Conservation (phyloP, 1,140 invertebrate species). For the Aphelenchoides besseyi region DNA sequence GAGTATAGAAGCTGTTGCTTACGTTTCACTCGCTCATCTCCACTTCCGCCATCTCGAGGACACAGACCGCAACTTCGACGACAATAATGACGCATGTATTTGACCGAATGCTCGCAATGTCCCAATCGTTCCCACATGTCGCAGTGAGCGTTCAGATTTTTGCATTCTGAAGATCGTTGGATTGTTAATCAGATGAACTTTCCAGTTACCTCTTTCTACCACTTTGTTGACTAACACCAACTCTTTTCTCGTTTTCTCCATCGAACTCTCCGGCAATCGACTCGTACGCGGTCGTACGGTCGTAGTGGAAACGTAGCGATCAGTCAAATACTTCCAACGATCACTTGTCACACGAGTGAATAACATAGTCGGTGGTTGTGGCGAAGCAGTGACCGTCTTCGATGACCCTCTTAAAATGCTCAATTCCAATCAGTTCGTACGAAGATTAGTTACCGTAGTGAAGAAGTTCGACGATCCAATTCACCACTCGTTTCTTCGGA, state of each 20-base stretch:
- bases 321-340: slow-evolving; percentile 28
- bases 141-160: slow-evolving; percentile 61
- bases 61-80: slow-evolving; percentile 58
- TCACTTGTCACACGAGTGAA: slow-evolving; percentile 31
- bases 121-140: slow-evolving; percentile 62
- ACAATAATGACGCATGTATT: slow-evolving; percentile 62
- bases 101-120: slow-evolving; percentile 59
- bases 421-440: neutral
- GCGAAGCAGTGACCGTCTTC: slow-evolving; percentile 1
- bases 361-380: slow-evolving; percentile 2
- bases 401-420: slow-evolving; percentile 12
- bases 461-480: neutral
- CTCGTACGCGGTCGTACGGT: neutral
- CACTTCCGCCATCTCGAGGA: slow-evolving; percentile 9
- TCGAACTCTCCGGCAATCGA: slow-evolving; percentile 20
- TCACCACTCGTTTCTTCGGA: neutral
- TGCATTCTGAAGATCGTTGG: slow-evolving; percentile 47
- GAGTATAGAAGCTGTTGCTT: neutral
- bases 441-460: neutral
- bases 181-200: too few relatives aligned
- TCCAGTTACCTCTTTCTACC: too few relatives aligned
- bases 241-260: neutral
- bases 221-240: slow-evolving; percentile 22
- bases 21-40: neutral
- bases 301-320: slow-evolving; percentile 8